Evolutionary conservation across 2,888 invertebrate genomes (phyloP), one percentile per base, ranked within the genome.

Genomic region (Oxytorus armatus): DNA sequence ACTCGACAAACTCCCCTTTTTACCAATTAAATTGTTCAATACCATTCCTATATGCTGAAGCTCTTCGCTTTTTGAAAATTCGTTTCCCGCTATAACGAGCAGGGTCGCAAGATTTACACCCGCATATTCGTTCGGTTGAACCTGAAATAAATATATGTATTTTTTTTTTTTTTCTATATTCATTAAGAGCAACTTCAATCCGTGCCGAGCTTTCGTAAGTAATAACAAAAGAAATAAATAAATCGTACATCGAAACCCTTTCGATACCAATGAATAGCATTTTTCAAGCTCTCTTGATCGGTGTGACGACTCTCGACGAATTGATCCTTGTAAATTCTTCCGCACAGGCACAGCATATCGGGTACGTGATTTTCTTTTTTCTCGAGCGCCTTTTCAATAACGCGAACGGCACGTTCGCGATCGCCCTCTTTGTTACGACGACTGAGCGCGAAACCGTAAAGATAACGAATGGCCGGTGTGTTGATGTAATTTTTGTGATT

Each of bases 111-210:
- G 94, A 93, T 99, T 99, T 82, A 99, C 99, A 73, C 99, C 99
- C 25, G 99, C 99, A 93, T 99, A 99, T 93, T 99, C 99, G 92
- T 99, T 98, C 0, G 99, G 99, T 91, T 99, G 99, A 57, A 98
- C 96, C 91, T 91, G 23, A 68, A 14, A 53, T 25, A n/a, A 39
- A 39, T 42, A 29, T 44, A 11, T 11, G 16, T n/a, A n/a, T n/a
- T n/a, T n/a, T n/a, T n/a, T n/a, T n/a, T n/a, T n/a, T n/a, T n/a
- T n/a, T n/a, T n/a, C 14, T 33, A 42, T 29, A 42, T 59, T 29
- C 1, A 21, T 21, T 21, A 23, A 44, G 5, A 33, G 21, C 16
- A 63, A 69, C 47, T 74, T 16, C 10, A 53, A 39, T 51, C 16
- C 18, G 29, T 18, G 14, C 2, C 3, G 8, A 11, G 18, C 14